These are phyloP conservation scores for Drosophila burlai DNA, from an alignment of 1,140 invertebrate genomes.

Conservation along the genomic window DNA sequence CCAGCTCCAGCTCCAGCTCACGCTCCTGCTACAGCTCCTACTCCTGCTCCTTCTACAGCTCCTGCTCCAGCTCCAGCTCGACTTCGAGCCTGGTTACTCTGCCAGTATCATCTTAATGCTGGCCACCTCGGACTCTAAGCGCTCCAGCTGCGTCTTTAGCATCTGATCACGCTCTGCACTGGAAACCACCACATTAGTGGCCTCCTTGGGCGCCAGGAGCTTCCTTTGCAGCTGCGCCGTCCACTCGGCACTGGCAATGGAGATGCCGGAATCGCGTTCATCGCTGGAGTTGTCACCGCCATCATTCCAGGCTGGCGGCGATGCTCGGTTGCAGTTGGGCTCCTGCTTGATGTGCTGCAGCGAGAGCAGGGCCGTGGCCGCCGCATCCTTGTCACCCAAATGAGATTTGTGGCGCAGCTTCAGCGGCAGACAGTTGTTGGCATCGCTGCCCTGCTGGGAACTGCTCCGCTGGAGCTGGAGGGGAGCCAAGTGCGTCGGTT, in stretches of 20 bases:
- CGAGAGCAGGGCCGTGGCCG: constrained; percentile 91
- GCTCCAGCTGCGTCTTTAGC: constrained; percentile 93
- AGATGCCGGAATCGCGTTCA: constrained; percentile 95
- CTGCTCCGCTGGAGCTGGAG: constrained; percentile 34
- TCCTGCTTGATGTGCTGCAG: constrained; percentile 94
- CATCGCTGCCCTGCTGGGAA: constrained; percentile 56
- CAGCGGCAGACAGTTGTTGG: constrained; percentile 91
- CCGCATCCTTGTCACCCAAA: constrained; percentile 94
- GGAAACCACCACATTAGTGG: constrained; percentile 57
- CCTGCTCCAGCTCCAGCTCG: not conserved
- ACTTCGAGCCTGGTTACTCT: constrained; percentile 31
- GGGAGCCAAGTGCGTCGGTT: constrained; percentile 46
- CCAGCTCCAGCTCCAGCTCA: not conserved
- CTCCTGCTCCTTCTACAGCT: constrained; percentile 18
- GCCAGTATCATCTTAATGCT: constrained; percentile 90
- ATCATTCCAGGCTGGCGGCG: constrained; percentile 92
- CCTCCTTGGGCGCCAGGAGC: constrained; percentile 60
- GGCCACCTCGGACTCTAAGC: constrained; percentile 96
- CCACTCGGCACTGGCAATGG: constrained; percentile 90
- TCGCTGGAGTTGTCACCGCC: constrained; percentile 93
- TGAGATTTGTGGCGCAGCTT: constrained; percentile 97
- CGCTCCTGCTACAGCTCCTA: not conserved
- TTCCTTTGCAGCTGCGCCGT: constrained; percentile 84
- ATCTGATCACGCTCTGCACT: constrained; percentile 86
- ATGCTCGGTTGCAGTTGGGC: constrained; percentile 88